phyloP scores from a whole-genome alignment of 2,888 invertebrate species.

The Beris chalybata region DNA sequence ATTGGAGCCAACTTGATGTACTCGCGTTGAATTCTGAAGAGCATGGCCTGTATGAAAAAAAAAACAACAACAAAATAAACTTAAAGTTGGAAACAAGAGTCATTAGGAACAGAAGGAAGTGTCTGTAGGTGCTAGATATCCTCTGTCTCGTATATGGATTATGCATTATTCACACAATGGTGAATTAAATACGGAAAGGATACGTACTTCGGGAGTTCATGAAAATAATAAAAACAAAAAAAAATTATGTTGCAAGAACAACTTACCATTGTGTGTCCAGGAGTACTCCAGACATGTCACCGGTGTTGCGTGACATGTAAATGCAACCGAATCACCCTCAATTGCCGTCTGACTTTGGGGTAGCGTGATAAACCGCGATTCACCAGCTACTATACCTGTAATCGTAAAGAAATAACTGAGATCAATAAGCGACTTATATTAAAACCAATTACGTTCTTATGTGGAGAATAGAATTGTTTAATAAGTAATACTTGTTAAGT shows the following conservation, averaged over 20 bases:
- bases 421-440: background rate
- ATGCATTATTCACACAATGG: no score
- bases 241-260: background rate
- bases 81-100: background rate
- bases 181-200: no score
- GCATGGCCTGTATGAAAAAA: constrained; percentile 48
- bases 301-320: constrained; percentile 51
- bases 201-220: no score
- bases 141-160: no score
- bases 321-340: constrained; percentile 52
- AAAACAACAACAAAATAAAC: constrained; percentile 3
- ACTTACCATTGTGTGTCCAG: constrained; percentile 54
- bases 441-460: no score
- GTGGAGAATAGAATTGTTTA: no score
- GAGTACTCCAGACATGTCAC: constrained; percentile 49
- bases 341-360: constrained; percentile 53
- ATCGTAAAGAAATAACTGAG: background rate
- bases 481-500: no score
- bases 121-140: background rate
- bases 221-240: no score
- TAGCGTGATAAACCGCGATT: constrained; percentile 50
- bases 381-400: constrained; percentile 33
- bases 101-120: background rate
- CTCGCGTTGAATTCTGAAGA: constrained; percentile 50
- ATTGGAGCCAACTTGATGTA: constrained; percentile 52